Conservation (phyloP, 2,113 vertebrate genomes). For the Hippocampus guttulatus region DNA sequence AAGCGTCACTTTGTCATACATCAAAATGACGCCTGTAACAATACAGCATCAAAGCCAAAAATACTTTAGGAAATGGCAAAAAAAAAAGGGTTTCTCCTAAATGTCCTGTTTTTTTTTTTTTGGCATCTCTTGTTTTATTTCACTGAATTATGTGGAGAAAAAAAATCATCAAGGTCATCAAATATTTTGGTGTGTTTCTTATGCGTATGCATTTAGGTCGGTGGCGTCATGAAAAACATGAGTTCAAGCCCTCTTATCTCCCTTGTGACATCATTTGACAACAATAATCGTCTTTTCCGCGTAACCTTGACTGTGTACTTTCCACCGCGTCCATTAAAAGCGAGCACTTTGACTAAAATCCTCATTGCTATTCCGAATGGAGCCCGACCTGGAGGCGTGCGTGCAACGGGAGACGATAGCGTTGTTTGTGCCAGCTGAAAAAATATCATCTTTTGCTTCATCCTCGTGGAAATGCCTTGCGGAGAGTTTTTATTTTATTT, state of each 20-base stretch:
- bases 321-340: conserved; percentile 31
- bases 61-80: no score
- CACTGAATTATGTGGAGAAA: no score
- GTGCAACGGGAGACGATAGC: conserved; percentile 28
- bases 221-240: neutral
- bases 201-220: neutral
- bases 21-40: no score
- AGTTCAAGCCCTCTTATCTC: neutral
- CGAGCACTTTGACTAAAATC: conserved; percentile 22
- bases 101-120: no score
- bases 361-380: conserved; percentile 29
- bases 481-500: neutral
- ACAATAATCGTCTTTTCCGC: conserved; percentile 4
- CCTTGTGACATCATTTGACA: conserved; percentile 20
- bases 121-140: no score
- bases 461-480: neutral
- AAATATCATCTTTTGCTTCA: conserved; percentile 18
- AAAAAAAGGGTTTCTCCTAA: no score
- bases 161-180: no score
- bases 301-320: conserved; percentile 50
- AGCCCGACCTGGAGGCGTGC: conserved; percentile 8
- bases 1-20: neutral
- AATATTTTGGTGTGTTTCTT: neutral
- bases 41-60: no score
- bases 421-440: conserved; percentile 8